Base-by-base conservation (phyloP, 2,797 vertebrate genomes). In the Sebastes minor region DNA sequence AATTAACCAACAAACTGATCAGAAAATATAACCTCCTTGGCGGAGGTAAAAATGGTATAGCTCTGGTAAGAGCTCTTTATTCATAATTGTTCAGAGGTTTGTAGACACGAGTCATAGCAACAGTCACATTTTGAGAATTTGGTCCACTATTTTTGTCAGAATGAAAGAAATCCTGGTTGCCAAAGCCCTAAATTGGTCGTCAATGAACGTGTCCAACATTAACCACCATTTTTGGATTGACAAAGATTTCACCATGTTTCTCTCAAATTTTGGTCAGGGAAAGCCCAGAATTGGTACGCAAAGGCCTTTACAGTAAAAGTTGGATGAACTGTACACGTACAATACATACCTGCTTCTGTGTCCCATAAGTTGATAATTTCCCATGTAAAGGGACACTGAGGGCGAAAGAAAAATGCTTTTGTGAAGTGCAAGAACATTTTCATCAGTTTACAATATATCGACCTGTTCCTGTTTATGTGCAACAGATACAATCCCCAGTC, bases 391-490 rank as follows among this genome's bases (percentile, higher is more conserved):
- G 32, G n/a, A 28, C 30, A 57, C 10, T 22, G 20, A 30, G 28
- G 28, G 16, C 0, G 1, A 55, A 27, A 70, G 69, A 75, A 20
- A 59, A 72, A 63, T 62, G 65, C 70, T 79, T 81, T 63, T 25
- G 3, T 72, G 30, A 71, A 42, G 35, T 60, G 49, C 79, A 83
- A 69, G 33, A 71, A 59, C 46, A 57, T 75, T 69, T 90, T 80
- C 70, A 76, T 83, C 59, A 56, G 78, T 55, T 88, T 79, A 83
- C 77, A 73, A 80, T 75, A 74, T 77, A 89, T 83, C 12, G 76
- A 92, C 80, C 74, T 35, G 52, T 32, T 82, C 56, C 57, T 86
- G 81, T 90, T 87, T 86, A 80, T 89, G 75, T 84, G 59, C 64
- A 84, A 28, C 78, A 81, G 25, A 84, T 77, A 69, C 23, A 60